These are phyloP conservation scores for Sthenelais limicola DNA, from an alignment of 2,888 invertebrate species.

Conservation along the genomic window DNA sequence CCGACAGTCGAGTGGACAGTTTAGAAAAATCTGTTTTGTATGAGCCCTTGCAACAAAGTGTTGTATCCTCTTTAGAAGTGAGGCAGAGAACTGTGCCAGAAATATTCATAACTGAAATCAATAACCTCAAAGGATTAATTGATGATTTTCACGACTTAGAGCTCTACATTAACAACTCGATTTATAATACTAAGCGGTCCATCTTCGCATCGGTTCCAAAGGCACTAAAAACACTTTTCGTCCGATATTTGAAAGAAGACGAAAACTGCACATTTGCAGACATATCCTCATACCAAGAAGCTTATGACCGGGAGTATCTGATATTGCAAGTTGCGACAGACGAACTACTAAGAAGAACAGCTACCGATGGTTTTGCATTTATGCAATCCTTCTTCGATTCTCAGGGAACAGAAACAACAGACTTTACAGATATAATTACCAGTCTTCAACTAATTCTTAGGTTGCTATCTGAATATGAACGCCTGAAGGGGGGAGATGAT, in stretches of 20 bases:
- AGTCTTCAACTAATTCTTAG: too few relatives aligned
- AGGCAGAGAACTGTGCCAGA: slow-evolving; percentile 5
- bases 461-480: too few relatives aligned
- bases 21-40: background rate
- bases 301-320: background rate
- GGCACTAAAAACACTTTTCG: background rate
- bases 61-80: background rate
- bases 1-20: slow-evolving; percentile 15
- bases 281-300: background rate
- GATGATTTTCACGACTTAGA: background rate
- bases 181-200: background rate
- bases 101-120: background rate
- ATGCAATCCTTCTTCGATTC: too few relatives aligned
- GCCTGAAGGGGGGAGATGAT: too few relatives aligned
- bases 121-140: background rate
- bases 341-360: background rate
- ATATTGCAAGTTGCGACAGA: background rate
- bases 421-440: too few relatives aligned
- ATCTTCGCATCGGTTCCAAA: slow-evolving; percentile 1
- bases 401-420: too few relatives aligned
- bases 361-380: too few relatives aligned
- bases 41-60: background rate
- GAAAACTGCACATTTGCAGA: background rate
- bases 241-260: background rate
- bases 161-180: background rate